A percentile compares a stretch with the other conserved stretches of the same genome.
Evolutionary conservation across 2,113 vertebrate genomes (phyloP).

Genomic region (Sinocyclocheilus rhinocerous): DNA sequence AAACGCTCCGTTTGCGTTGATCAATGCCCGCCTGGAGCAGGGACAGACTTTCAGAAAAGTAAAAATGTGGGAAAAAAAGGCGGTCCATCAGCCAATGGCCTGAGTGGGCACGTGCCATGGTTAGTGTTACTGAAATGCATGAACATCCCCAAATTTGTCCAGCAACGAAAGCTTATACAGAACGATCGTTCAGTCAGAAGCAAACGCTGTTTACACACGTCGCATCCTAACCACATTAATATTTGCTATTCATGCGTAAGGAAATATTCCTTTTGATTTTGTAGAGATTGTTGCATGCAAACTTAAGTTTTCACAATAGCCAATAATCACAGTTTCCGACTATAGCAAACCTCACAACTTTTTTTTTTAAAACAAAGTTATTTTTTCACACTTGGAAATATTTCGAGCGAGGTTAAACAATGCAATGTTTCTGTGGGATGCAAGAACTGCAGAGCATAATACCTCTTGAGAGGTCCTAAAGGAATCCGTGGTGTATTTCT

Average conservation of each 20-base stretch:
- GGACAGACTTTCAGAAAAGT: slow-evolving; percentile 63
- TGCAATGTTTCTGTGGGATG: neutral
- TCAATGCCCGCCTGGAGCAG: slow-evolving; percentile 83
- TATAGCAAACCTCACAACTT: neutral
- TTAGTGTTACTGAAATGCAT: neutral
- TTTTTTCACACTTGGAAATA: neutral
- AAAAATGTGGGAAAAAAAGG: slow-evolving; percentile 62
- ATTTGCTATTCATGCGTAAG: neutral
- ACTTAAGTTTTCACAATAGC: neutral
- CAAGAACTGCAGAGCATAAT: neutral
- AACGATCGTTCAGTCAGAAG: neutral
- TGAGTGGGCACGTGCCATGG: slow-evolving; percentile 2
- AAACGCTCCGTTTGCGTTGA: slow-evolving; percentile 81
- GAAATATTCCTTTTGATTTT: neutral
- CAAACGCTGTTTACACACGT: neutral
- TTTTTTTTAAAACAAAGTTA: neutral
- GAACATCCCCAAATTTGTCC: neutral
- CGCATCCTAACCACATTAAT: neutral
- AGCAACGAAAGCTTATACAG: neutral
- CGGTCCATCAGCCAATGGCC: neutral
- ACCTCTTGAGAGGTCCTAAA: neutral
- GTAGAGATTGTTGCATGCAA: neutral
- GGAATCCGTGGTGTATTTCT: neutral
- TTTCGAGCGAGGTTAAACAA: neutral
- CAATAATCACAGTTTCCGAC: neutral